Base-by-base conservation (phyloP, 1,140 invertebrate genomes). In the Lordiphosa mommai region DNA sequence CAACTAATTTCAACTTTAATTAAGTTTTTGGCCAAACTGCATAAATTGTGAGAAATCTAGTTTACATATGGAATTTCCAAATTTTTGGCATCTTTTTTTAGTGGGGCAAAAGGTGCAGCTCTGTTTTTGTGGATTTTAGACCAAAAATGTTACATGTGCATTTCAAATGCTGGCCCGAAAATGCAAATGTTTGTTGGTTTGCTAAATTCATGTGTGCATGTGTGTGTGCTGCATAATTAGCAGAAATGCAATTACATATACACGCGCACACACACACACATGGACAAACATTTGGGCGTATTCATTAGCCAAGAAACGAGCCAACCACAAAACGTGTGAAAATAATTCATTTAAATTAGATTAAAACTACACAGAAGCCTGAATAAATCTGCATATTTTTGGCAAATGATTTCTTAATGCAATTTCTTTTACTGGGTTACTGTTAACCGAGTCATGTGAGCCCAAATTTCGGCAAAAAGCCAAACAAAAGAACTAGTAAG, bases 291-390 rank as follows among this genome's bases (percentile, higher is more conserved):
- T 3, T 43, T 43, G 40, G n/a, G 20, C 38, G 23, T 23, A 41
- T 41, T 41, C 38, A 41, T 41, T 41, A 41, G 38, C 60, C 60
- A 56, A 51, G 60, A 56, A 67, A 52, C 44, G 43, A 27, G 29
- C 17, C 47, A 37, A 61, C 40, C 67, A 56, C 61, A 67, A 67
- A 63, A 63, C 20, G 61, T 69, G 55, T 69, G 46, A 55, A 64
- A 79, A 73, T 80, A 79, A 80, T 80, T 80, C 70, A 79, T 80
- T 80, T 55, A 77, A 80, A 79, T 70, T 80, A 70, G 74, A 80
- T 55, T 57, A 60, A 51, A 48, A 58, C 32, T 10, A 13, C 4
- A 14, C 27, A 36, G 44, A 34, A 8, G 12, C 43, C 30, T 41
- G 44, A 43, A 38, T 34, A 55, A 36, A 29, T 56, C 29, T 53